Percentiles rank a stretch among this genome's conserved stretches.
phyloP scores from a whole-genome alignment of 2,113 vertebrate species.

The Alaudala cheleensis region DNA sequence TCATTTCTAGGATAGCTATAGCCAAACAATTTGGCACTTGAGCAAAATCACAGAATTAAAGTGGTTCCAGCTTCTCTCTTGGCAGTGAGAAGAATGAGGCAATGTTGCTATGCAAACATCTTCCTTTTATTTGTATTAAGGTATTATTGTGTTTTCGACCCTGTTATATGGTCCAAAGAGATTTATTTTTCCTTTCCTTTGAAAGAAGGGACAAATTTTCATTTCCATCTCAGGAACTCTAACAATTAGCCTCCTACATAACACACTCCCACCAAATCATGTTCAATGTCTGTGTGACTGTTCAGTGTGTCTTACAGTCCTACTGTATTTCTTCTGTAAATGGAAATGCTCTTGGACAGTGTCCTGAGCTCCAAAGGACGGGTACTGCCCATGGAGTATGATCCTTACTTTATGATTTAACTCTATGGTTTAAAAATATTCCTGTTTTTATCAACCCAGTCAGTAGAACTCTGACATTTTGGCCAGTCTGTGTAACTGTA shows the following conservation, averaged over 20 bases:
- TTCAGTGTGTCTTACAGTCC: not conserved
- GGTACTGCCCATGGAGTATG: not conserved
- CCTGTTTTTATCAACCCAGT: not conserved
- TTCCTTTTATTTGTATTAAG: not conserved
- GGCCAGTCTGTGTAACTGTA: not conserved
- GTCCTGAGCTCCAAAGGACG: not conserved
- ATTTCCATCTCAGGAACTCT: not conserved
- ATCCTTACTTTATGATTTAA: not conserved
- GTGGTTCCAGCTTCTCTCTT: not conserved
- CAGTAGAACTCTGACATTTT: not conserved
- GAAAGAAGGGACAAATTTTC: not conserved
- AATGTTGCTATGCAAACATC: not conserved
- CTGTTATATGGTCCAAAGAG: not conserved
- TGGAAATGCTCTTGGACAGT: not conserved
- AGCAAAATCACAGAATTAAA: not conserved
- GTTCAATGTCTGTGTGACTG: not conserved
- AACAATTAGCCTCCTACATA: not conserved
- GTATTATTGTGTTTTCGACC: too few relatives aligned
- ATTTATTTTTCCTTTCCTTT: not conserved
- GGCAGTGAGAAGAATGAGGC: not conserved
- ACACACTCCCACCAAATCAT: not conserved
- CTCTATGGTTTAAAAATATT: not conserved
- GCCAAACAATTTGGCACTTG: not conserved
- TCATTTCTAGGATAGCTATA: not conserved
- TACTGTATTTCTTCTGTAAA: not conserved